Evolutionary conservation across 1,140 invertebrate genomes (phyloP).

Genomic region (Propsilocerus akamusi): DNA sequence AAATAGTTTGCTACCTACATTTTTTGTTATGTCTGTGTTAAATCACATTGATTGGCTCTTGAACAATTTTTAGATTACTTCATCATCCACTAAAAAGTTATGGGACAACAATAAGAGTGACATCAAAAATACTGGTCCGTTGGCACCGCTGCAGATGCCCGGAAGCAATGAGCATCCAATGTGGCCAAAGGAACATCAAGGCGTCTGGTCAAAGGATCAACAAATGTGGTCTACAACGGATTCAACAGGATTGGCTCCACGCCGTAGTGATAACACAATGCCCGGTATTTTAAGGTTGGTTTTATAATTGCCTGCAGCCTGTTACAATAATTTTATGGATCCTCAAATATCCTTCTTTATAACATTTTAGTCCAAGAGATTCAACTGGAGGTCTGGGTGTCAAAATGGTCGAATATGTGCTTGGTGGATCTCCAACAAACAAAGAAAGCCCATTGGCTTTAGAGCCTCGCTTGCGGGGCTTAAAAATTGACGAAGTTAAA

Average conservation of each 20-base stretch:
- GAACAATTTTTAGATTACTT: conserved; percentile 21
- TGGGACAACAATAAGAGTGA: conserved; percentile 21
- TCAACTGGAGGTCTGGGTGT: conserved; percentile 71
- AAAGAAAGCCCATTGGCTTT: conserved; percentile 42
- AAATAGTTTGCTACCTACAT: not conserved
- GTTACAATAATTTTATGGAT: not conserved
- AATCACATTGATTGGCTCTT: not conserved
- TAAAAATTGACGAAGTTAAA: conserved; percentile 39
- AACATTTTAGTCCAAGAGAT: conserved; percentile 33
- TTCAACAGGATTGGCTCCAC: conserved; percentile 20
- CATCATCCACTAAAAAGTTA: conserved; percentile 24
- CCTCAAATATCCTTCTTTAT: conserved; percentile 5
- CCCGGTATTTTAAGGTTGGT: conserved; percentile 22
- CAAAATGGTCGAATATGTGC: conserved; percentile 97
- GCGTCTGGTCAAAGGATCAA: conserved; percentile 10
- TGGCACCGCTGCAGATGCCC: conserved; percentile 21
- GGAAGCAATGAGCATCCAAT: conserved; percentile 21
- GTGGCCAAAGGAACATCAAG: conserved; percentile 11
- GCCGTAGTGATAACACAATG: conserved; percentile 18
- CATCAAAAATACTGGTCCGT: conserved; percentile 16
- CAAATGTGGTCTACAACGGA: conserved; percentile 23
- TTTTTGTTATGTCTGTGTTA: not conserved
- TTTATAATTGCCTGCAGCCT: not conserved
- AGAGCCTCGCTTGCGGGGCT: conserved; percentile 50
- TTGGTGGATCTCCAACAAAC: conserved; percentile 74